Base-by-base conservation (phyloP, 2,797 vertebrate species). In the Hylomyscus alleni region DNA sequence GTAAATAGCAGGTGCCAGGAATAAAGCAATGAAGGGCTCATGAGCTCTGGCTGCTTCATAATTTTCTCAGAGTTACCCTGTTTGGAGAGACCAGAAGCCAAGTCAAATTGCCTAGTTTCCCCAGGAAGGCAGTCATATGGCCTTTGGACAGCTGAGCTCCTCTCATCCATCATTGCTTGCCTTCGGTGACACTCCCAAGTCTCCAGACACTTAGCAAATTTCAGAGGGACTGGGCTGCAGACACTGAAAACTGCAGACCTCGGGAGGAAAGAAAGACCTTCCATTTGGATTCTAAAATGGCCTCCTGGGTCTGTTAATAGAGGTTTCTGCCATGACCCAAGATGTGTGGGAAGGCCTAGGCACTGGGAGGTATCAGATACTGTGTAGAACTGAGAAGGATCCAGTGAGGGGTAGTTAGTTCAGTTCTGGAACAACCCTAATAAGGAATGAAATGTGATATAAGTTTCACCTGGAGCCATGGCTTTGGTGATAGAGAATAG, bases 161-260 rank as follows among this genome's bases (percentile, higher is more conserved):
- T 91, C 60, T 96, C 96, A 95, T 97, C 90, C 47, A 88, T 98
- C 92, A 97, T 92, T 62, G 65, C 87, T 97, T 95, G 92, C 93
- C 90, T 97, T 93, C 92, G 19, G 6, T 93, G 89, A 93, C 94
- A 96, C 47, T 97, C 83, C 44, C 65, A 96, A 96, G 75, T 96
- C 85, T 96, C 75, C 40, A 92, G 94, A 82, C 92, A 81, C 82
- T 97, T 93, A 93, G 90, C 91, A 97, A 95, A 97, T 97, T 97
- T 97, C 94, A 80, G 50, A 96, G 87, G 89, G 83, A 95, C 78
- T 93, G 47, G 75, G 78, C 47, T 50, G 9, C 54, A 90, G 89
- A 91, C 52, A 52, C 44, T 54, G 83, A 92, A 93, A 96, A 86
- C 91, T 56, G 76, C 80, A 91, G 40, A 92, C 54, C 83, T 87